Evolutionary conservation across 2,797 vertebrate species (phyloP), one percentile per base, ranked within the genome.

Genomic region (Ctenochaetus hawaiiensis): DNA sequence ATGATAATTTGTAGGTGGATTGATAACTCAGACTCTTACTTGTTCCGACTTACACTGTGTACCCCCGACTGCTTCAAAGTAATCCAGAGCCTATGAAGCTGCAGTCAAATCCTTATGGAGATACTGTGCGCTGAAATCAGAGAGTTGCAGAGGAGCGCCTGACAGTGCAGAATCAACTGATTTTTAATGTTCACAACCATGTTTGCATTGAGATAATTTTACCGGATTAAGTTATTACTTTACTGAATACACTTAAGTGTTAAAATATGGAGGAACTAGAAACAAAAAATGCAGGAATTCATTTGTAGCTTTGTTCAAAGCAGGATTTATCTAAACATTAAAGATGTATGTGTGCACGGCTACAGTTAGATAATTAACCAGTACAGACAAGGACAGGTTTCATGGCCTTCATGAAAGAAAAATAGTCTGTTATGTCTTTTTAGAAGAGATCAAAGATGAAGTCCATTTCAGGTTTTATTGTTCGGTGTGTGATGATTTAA

Each of bases 41-140:
- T 87, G 78, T 83, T 75, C 71, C 5, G 48, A 81, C 78, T 72
- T 75, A 86, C 70, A 78, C 74, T 52, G 51, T 49, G 61, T 39
- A 80, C 81, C 85, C 77, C 89, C 90, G 62, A 52, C 85, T 78
- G 84, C 91, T 90, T 90, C 89, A 90, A 84, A 92, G 87, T 78
- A 60, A 84, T 82, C 67, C 83, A 78, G 53, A 84, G 67, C 58
- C 75, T 9, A 45, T 86, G 81, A 85, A 87, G 88, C 70, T 81
- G 56, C 75, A 77, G 39, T 65, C 79, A 87, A 82, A 78, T 85
- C 81, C 81, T 88, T 41, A 22, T 66, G 73, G 30, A 34, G 30
- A 34, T 34, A 34, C 30, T 34, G 78, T 43, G n/a, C 60, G 79
- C 72, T 80, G 26, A 81, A 75, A 87, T 66, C 44, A 51, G 54